These are phyloP conservation scores for Epinephelus fuscoguttatus DNA, from an alignment of 2,113 vertebrate species.

Conservation along the genomic window DNA sequence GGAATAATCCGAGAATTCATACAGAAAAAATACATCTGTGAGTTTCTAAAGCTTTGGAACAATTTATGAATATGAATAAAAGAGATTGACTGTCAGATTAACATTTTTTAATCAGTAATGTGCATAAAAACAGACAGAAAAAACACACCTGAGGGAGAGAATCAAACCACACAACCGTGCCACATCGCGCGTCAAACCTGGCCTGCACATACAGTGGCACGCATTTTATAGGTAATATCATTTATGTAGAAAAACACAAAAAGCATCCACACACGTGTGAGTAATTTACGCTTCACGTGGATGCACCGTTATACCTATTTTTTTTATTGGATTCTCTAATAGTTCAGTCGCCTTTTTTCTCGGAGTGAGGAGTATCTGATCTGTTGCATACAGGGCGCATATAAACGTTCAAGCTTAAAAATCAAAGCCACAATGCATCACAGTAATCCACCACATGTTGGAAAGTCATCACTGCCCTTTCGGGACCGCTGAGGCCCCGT, in stretches of 20 bases:
- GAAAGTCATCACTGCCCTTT: constrained; percentile 74
- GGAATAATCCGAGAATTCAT: not conserved
- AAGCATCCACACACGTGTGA: constrained; percentile 13
- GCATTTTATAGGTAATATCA: not conserved
- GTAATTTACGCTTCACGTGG: constrained; percentile 14
- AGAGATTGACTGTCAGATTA: not conserved
- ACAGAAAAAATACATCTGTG: not conserved
- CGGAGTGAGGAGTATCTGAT: constrained; percentile 21
- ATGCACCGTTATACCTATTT: not conserved
- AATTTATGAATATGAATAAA: constrained; percentile 14
- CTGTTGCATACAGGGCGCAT: constrained; percentile 43
- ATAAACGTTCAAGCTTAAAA: constrained; percentile 51
- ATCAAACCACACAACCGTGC: constrained; percentile 9
- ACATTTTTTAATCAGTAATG: constrained; percentile 7
- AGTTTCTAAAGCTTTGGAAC: not conserved
- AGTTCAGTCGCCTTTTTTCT: constrained; percentile 7
- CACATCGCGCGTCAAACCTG: constrained; percentile 24
- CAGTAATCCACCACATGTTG: constrained; percentile 71
- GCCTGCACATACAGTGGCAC: not conserved
- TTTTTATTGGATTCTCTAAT: constrained; percentile 10
- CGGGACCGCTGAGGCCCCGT: constrained; percentile 70
- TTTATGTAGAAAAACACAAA: constrained; percentile 32
- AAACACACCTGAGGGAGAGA: not conserved
- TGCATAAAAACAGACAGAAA: constrained; percentile 10
- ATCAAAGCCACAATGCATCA: constrained; percentile 60